Evolutionary conservation across 2,797 vertebrate species (phyloP), one percentile per base, ranked within the genome.

Genomic region (Apogon talboti): DNA sequence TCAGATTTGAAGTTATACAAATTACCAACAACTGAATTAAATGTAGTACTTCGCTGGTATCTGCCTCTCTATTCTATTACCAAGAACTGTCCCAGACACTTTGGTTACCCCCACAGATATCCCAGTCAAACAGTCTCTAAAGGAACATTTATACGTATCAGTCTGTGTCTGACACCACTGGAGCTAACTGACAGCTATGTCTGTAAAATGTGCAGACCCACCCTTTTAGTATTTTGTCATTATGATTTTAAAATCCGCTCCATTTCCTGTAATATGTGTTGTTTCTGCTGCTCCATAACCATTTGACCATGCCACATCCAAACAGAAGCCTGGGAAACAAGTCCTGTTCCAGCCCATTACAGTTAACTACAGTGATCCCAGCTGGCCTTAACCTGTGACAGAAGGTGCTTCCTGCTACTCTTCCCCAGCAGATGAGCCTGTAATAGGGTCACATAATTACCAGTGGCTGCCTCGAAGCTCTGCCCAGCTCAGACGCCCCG

Each of bases 361-460:
- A 57, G 56, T 77, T 83, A 86, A 86, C 72, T 52, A 71, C 4
- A 76, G 65, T 72, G 54, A 38, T 72, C 57, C 67, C 60, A 67
- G 71, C 76, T 71, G 73, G 54, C 73, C 74, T 81, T 68, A 76
- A 79, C 74, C 74, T 83, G 84, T 45, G 72, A 78, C 74, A 81
- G 68, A 59, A 75, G 74, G 48, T 70, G 74, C 76, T 86, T 79
- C 79, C 85, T 83, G 74, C 50, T 76, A 60, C 67, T 85, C 74
- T 68, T 75, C 41, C 74, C 66, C 57, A 64, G 50, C 56, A 68
- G 61, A 87, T 75, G 80, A 84, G 76, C 70, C 82, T 91, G 73
- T 91, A 93, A 92, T 87, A 82, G 79, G 81, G 83, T 56, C 71
- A 82, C 44, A 58, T 92, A 93, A 94, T 93, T 91, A 91, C 77